Evolutionary conservation across 2,113 vertebrate species (phyloP).

Genomic region (Campylorhamphus procurvoides): DNA sequence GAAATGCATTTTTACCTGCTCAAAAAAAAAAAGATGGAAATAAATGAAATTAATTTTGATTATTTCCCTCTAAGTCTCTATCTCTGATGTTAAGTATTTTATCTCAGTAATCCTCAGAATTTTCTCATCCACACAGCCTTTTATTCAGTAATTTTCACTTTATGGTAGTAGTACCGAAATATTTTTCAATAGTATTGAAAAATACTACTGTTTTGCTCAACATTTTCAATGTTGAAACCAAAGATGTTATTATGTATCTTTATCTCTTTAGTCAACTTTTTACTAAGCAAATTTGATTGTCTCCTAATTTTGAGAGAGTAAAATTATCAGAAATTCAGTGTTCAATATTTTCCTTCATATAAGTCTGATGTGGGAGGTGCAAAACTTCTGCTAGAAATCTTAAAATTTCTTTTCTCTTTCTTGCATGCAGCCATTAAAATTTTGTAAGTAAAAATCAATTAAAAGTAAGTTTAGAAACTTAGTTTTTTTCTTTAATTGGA

Average conservation of each 20-base stretch:
- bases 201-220: neutral
- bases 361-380: neutral
- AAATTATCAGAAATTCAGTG: neutral
- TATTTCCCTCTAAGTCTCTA: neutral
- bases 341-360: neutral
- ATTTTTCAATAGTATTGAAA: neutral
- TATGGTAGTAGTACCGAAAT: neutral
- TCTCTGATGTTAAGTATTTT: neutral
- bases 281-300: neutral
- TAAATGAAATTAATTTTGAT: neutral
- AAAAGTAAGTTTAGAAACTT: constrained; percentile 44
- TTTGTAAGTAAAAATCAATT: constrained; percentile 30
- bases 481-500: neutral
- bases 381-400: neutral
- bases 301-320: neutral
- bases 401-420: neutral
- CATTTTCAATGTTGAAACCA: neutral
- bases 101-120: neutral
- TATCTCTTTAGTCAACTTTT: neutral
- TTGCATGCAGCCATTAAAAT: constrained; percentile 22
- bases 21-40: neutral
- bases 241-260: neutral
- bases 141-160: neutral
- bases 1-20: neutral
- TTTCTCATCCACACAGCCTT: neutral